A percentile compares a stretch with the other conserved stretches of the same genome.
phyloP scores from a whole-genome alignment of 2,888 invertebrate species.

The Rugalucina vietnamica region DNA sequence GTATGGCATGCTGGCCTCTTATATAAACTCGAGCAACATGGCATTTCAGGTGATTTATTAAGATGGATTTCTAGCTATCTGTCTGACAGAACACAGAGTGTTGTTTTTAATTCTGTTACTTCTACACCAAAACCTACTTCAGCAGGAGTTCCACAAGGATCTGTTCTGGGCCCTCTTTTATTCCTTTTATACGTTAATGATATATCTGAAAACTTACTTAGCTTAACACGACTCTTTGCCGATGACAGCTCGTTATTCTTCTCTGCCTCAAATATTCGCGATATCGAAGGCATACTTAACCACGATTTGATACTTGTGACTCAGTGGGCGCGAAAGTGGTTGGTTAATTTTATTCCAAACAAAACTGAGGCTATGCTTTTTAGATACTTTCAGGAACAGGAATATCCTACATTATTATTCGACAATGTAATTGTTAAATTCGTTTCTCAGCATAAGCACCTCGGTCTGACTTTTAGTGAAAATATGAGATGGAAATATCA shows the following conservation, averaged over 20 bases:
- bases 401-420: too few species aligned
- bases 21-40: background rate
- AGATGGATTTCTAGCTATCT: background rate
- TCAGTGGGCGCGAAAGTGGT: too few species aligned
- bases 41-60: background rate
- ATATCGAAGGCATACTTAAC: background rate
- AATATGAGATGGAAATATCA: too few species aligned
- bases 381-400: too few species aligned
- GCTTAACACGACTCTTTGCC: background rate
- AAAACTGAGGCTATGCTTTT: too few species aligned
- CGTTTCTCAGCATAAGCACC: too few species aligned
- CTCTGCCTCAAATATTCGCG: background rate
- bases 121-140: background rate
- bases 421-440: too few species aligned
- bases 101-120: background rate
- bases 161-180: background rate
- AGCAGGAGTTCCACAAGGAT: slow-evolving; percentile 12
- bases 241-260: background rate
- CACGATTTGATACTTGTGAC: too few species aligned
- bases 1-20: background rate
- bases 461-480: too few species aligned
- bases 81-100: background rate
- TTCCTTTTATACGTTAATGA: slow-evolving; percentile 2
- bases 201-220: background rate
- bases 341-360: too few species aligned